Base-by-base conservation (phyloP, 2,888 invertebrate species). In the Malachius bipustulatus region DNA sequence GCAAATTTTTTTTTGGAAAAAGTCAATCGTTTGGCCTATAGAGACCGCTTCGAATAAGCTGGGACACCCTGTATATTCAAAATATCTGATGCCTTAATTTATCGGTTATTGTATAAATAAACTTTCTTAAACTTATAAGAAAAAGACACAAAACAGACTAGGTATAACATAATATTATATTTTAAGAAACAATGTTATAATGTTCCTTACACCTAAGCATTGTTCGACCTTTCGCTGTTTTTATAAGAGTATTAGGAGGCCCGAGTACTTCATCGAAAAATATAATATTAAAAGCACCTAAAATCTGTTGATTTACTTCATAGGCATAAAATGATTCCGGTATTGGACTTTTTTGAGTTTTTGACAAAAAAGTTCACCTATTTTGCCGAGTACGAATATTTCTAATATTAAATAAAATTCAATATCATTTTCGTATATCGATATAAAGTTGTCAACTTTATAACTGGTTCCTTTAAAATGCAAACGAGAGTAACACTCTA, bases 171-270 rank as follows among this genome's bases (percentile, higher is more conserved):
- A n/a, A n/a, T n/a, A n/a, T n/a, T n/a, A n/a, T n/a, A n/a, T n/a
- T n/a, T n/a, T n/a, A n/a, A n/a, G n/a, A n/a, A n/a, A n/a, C n/a
- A n/a, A n/a, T n/a, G n/a, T 24, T 24, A 24, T 9, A 24, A 24
- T 24, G n/a, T 24, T 24, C 24, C 32, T 36, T 36, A 2, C 27
- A 10, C 15, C 35, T 13, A 11, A 42, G 4, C 38, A 42, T 38
- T 15, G 38, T 24, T 35, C 32, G 35, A 14, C 42, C 43, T 38
- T 14, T 34, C 8, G 34, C 41, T 14, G 43, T 43, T 35, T 38
- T 39, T 34, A 43, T 36, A 32, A 40, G 26, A 27, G 24, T 36
- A 14, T 38, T 13, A 28, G 42, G 40, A 16, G 42, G 42, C 4
- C 40, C 40, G 31, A 42, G 11, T 27, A 38, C 29, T 30, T 32